Evolutionary conservation across 2,113 vertebrate species (phyloP).

Genomic region (Anolis carolinensis): DNA sequence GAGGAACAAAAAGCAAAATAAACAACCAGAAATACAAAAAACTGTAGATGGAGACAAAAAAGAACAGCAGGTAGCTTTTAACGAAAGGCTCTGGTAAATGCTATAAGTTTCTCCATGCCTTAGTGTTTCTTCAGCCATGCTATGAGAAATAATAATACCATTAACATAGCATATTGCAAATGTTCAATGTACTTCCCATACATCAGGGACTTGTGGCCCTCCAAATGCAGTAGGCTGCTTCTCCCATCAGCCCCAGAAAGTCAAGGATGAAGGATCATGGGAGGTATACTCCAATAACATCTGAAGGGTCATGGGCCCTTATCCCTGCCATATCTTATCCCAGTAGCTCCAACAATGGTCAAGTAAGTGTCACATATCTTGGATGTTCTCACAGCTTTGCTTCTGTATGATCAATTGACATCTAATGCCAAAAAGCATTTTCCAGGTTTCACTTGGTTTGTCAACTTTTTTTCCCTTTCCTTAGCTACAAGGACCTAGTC

Average conservation of each 20-base stretch:
- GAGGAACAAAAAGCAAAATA: constrained; percentile 17
- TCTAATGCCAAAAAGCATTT: not conserved
- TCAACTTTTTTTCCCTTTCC: not conserved
- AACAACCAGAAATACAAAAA: not conserved
- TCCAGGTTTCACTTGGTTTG: no score
- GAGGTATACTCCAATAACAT: not conserved
- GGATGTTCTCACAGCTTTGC: not conserved
- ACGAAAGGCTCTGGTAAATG: fast-evolving
- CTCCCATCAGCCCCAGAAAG: not conserved
- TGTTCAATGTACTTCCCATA: not conserved
- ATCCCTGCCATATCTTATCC: not conserved
- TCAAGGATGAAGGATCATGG: not conserved
- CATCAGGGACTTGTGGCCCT: not conserved
- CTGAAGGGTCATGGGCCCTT: not conserved
- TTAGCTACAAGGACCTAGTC: not conserved
- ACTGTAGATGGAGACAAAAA: not conserved
- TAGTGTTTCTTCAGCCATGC: not conserved
- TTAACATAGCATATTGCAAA: not conserved
- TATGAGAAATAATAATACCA: not conserved
- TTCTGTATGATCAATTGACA: not conserved
- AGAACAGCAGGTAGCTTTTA: constrained; percentile 13
- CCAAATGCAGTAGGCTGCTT: not conserved
- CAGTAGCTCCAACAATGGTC: not conserved
- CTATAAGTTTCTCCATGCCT: constrained; percentile 15
- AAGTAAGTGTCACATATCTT: not conserved